Conservation (phyloP, 2,113 vertebrate species). For the Engraulis encrasicolus region DNA sequence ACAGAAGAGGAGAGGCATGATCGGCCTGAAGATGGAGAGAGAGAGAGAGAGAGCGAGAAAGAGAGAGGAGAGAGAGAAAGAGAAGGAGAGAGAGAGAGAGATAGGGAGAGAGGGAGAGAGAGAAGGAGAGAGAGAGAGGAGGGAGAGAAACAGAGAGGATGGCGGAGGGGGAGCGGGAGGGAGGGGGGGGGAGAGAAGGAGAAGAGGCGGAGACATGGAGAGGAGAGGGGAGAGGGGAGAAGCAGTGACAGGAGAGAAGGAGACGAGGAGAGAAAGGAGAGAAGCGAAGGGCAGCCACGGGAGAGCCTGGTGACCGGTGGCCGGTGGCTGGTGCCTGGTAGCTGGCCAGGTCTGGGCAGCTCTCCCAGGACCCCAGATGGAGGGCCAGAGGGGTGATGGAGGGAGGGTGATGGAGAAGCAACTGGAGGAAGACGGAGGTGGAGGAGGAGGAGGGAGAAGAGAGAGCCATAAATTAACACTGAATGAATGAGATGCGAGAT, state of each 20-base stretch:
- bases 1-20: slow-evolving; percentile 43
- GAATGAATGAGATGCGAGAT: too few relatives aligned
- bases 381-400: not conserved
- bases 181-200: not conserved
- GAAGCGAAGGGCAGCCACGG: not conserved
- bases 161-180: too few relatives aligned
- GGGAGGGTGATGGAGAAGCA: too few relatives aligned
- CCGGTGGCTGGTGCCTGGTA: too few relatives aligned
- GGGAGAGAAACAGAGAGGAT: slow-evolving; percentile 1
- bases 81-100: not conserved
- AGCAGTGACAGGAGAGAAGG: too few relatives aligned
- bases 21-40: not conserved
- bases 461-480: too few relatives aligned
- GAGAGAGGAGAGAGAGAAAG: slow-evolving; percentile 9
- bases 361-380: not conserved
- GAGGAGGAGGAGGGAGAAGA: too few relatives aligned
- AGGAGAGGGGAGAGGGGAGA: too few relatives aligned
- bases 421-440: too few relatives aligned
- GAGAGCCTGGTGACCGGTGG: too few relatives aligned
- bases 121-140: not conserved
- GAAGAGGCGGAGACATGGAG: not conserved
- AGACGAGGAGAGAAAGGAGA: not conserved
- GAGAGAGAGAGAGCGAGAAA: not conserved
- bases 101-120: not conserved
- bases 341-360: not conserved